These are phyloP conservation scores for Heteromyza rotundicornis DNA, from an alignment of 2,888 invertebrate genomes.

Conservation along the genomic window DNA sequence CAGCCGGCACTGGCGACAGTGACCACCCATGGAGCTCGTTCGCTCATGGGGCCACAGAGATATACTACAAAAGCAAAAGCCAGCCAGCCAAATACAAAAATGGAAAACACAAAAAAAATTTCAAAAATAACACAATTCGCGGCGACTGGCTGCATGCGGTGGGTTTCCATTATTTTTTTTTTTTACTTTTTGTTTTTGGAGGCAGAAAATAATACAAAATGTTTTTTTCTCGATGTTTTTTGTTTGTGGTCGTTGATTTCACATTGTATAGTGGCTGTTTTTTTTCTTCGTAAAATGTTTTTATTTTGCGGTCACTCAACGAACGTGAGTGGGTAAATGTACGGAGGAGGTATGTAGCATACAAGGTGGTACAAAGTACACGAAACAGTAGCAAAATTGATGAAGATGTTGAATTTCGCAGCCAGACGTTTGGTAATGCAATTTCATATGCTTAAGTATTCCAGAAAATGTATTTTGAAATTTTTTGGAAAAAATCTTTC, in stretches of 20 bases:
- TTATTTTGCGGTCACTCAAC: constrained; percentile 28
- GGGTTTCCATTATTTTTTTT: constrained; percentile 14
- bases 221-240: not conserved
- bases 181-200: not conserved
- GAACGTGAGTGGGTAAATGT: constrained; percentile 29
- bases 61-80: not conserved
- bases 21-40: constrained; percentile 20
- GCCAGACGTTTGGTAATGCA: too few relatives aligned
- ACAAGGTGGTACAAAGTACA: constrained; percentile 11
- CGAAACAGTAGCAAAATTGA: constrained; percentile 29
- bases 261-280: constrained; percentile 4
- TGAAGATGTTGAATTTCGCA: too few relatives aligned
- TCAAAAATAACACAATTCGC: constrained; percentile 6
- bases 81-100: constrained; percentile 5
- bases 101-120: constrained; percentile 8
- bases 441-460: too few relatives aligned
- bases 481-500: too few relatives aligned
- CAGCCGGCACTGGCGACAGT: constrained; percentile 33
- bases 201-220: not conserved
- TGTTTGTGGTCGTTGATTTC: constrained; percentile 4
- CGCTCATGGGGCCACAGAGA: not conserved
- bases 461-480: too few relatives aligned
- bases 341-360: too few relatives aligned
- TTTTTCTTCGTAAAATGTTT: constrained; percentile 11
- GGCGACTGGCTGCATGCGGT: constrained; percentile 11